phyloP scores from a whole-genome alignment of 2,888 invertebrate species.

The Rhabditoides inermis region DNA sequence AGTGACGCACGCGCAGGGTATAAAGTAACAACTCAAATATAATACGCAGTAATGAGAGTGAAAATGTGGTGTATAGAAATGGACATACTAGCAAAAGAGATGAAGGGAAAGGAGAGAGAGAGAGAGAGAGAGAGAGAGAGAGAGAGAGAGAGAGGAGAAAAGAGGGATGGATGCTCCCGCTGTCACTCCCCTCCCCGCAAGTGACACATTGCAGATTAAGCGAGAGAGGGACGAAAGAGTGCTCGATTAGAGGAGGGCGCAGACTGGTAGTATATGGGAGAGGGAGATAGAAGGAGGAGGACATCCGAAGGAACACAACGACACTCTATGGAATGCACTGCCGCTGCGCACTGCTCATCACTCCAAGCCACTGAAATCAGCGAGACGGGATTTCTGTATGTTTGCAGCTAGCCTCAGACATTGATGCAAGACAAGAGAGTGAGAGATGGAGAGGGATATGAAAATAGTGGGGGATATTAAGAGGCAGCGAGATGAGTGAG shows the following conservation, averaged over 20 bases:
- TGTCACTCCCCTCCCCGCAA: neutral
- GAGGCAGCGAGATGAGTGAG: too few species aligned
- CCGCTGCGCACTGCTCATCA: too few species aligned
- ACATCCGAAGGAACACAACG: too few species aligned
- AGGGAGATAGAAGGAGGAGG: neutral
- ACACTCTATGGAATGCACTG: too few species aligned
- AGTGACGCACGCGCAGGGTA: slow-evolving; percentile 6
- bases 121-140: slow-evolving; percentile 1
- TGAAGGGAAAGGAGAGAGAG: neutral
- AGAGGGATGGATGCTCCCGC: neutral
- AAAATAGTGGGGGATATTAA: too few species aligned
- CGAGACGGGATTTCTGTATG: too few species aligned
- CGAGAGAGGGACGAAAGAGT: neutral
- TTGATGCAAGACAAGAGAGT: too few species aligned
- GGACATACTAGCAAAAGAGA: slow-evolving; percentile 1
- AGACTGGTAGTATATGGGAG: neutral
- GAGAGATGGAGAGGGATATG: too few species aligned
- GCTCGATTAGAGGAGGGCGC: neutral
- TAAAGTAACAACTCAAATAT: slow-evolving; percentile 2
- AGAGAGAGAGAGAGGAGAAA: neutral
- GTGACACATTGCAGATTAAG: neutral
- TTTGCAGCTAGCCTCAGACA: too few species aligned
- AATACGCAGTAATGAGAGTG: slow-evolving; percentile 4
- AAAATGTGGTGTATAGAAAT: slow-evolving; percentile 8
- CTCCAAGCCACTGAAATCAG: too few species aligned